Conservation (phyloP, 2,113 vertebrate species). For the Meles meles region DNA sequence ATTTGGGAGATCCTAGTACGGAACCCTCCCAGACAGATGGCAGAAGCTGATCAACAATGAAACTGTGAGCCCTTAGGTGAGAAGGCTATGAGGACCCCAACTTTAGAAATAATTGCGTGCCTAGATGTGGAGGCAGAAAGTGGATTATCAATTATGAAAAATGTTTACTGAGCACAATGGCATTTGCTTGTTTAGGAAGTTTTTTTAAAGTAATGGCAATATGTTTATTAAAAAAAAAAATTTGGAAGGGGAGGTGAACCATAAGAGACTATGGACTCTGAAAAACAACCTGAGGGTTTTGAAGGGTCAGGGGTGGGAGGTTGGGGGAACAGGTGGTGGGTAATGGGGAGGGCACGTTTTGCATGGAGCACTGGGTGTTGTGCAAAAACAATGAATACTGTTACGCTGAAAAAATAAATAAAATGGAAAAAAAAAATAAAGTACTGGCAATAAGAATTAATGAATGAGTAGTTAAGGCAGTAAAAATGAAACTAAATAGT, state of each 20-base stretch:
- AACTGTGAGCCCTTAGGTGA: constrained; percentile 54
- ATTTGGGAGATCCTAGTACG: constrained; percentile 45
- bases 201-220: neutral
- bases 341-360: no score
- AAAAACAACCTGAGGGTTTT: no score
- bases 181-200: neutral
- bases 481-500: neutral
- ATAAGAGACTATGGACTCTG: no score
- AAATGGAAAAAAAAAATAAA: no score
- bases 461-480: neutral
- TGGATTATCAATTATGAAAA: neutral
- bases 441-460: neutral
- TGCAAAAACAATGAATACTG: no score
- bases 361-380: no score
- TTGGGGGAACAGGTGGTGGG: no score
- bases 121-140: neutral
- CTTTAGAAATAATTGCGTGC: neutral
- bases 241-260: no score
- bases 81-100: accelerated
- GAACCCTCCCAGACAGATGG: constrained; percentile 56
- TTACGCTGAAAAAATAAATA: no score
- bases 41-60: constrained; percentile 63
- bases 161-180: neutral
- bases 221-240: no score
- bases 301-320: no score